Evolutionary conservation across 2,113 vertebrate species (phyloP).

Genomic region (Macheiramphus alcinus): DNA sequence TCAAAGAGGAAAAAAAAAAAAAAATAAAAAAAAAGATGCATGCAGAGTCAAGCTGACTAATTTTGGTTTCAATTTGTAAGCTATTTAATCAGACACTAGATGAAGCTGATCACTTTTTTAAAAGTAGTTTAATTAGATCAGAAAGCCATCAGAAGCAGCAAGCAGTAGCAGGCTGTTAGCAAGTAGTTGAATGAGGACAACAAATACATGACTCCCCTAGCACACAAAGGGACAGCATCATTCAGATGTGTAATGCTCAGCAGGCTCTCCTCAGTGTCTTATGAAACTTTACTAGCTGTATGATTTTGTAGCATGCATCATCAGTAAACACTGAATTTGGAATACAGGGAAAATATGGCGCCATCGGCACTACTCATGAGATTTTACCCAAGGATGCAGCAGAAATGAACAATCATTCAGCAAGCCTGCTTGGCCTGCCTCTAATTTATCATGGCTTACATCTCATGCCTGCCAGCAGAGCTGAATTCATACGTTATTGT

Average conservation of each 20-base stretch:
- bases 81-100: neutral
- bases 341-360: neutral
- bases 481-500: constrained; percentile 80
- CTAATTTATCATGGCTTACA: constrained; percentile 83
- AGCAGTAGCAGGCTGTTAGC: neutral
- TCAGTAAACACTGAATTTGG: constrained; percentile 23
- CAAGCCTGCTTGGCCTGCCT: constrained; percentile 57
- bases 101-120: neutral
- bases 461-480: constrained; percentile 77
- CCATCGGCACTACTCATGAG: constrained; percentile 25
- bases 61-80: neutral
- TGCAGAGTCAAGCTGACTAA: neutral
- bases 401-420: constrained; percentile 74
- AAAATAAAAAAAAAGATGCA: neutral
- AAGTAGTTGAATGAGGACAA: neutral
- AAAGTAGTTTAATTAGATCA: neutral
- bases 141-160: neutral
- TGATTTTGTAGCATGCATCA: neutral
- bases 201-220: neutral
- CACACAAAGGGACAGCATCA: neutral
- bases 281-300: neutral
- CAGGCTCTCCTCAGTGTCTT: neutral
- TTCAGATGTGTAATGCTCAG: neutral
- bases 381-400: constrained; percentile 70
- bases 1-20: neutral